These are phyloP conservation scores for Stenoptilia bipunctidactyla DNA, from an alignment of 2,888 invertebrate genomes.

Conservation along the genomic window DNA sequence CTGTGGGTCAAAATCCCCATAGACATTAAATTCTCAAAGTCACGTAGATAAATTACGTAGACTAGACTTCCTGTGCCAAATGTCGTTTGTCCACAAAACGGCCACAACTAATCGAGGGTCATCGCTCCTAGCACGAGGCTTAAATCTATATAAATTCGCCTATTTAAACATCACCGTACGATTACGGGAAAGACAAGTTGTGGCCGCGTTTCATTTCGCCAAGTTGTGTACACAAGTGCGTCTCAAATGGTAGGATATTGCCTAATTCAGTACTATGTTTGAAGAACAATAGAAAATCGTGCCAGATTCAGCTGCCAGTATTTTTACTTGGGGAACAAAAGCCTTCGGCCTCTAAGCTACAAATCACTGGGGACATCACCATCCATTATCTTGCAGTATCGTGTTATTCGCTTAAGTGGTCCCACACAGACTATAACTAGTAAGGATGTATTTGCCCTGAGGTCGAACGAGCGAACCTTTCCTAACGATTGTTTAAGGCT, in stretches of 20 bases:
- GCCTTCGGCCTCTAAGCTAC: slow-evolving; percentile 1
- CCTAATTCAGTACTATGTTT: slow-evolving; percentile 36
- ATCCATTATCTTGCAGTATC: slow-evolving; percentile 27
- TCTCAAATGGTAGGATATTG: slow-evolving; percentile 29
- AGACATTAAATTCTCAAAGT: too few species aligned
- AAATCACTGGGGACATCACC: slow-evolving; percentile 18
- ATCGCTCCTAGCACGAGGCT: slow-evolving; percentile 48
- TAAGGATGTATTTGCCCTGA: slow-evolving; percentile 30
- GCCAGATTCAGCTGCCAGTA: not conserved
- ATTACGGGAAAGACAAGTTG: slow-evolving; percentile 44
- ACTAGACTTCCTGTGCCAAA: slow-evolving; percentile 37
- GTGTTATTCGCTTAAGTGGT: slow-evolving; percentile 46
- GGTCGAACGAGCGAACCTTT: slow-evolving; percentile 13
- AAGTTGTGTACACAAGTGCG: slow-evolving; percentile 52
- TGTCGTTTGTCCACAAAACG: slow-evolving; percentile 37
- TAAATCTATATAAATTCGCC: slow-evolving; percentile 25
- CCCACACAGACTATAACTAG: slow-evolving; percentile 31
- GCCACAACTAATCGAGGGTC: slow-evolving; percentile 53
- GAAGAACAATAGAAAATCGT: not conserved
- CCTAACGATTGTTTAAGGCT: slow-evolving; percentile 19
- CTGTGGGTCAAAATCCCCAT: too few species aligned
- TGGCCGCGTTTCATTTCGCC: slow-evolving; percentile 27
- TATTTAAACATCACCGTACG: slow-evolving; percentile 10
- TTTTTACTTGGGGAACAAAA: slow-evolving; percentile 3
- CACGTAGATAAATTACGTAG: slow-evolving; percentile 33